Evolutionary conservation across 2,888 invertebrate genomes (phyloP).

Genomic region (Spisula solida): DNA sequence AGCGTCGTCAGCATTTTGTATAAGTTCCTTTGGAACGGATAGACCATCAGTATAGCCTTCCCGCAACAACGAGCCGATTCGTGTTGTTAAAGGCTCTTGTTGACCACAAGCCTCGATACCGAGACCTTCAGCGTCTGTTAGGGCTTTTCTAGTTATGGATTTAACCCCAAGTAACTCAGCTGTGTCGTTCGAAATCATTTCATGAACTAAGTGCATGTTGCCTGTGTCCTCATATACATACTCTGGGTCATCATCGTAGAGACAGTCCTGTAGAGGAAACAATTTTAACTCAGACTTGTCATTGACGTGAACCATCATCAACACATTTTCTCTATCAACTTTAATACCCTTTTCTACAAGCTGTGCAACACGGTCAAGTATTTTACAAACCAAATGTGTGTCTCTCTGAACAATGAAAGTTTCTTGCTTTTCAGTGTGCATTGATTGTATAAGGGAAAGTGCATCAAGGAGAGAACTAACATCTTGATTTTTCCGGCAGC

Average conservation of each 20-base stretch:
- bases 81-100: constrained; percentile 78
- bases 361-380: constrained; percentile 42
- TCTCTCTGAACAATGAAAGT: constrained; percentile 37
- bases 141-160: constrained; percentile 74
- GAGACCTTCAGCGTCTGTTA: constrained; percentile 73
- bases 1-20: constrained; percentile 85
- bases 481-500: constrained; percentile 15
- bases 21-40: constrained; percentile 81
- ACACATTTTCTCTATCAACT: background rate
- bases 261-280: constrained; percentile 37
- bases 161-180: constrained; percentile 79
- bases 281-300: background rate
- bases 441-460: background rate
- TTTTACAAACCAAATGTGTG: constrained; percentile 39
- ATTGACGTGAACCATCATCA: constrained; percentile 35
- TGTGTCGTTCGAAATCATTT: constrained; percentile 67
- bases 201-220: constrained; percentile 50
- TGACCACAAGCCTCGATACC: constrained; percentile 80
- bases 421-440: background rate
- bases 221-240: constrained; percentile 3
- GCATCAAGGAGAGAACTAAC: background rate
- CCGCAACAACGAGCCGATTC: constrained; percentile 74
- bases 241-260: constrained; percentile 48
- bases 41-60: constrained; percentile 83
- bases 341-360: background rate